phyloP scores from a whole-genome alignment of 2,888 invertebrate genomes.

The Synanthedon andrenaeformis region DNA sequence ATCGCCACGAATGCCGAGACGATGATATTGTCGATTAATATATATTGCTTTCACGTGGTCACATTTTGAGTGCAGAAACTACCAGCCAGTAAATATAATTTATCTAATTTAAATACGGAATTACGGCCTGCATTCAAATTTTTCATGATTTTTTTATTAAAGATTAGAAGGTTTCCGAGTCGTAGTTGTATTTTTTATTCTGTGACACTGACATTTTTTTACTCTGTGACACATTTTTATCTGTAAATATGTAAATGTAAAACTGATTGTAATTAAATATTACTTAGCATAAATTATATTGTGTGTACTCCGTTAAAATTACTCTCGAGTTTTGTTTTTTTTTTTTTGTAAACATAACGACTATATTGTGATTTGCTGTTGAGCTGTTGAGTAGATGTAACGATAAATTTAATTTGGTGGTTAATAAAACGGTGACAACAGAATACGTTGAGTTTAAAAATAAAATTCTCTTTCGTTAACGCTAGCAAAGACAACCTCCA shows the following conservation, averaged over 20 bases:
- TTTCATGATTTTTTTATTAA: no score
- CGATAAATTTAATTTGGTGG: constrained; percentile 2
- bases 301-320: constrained; percentile 5
- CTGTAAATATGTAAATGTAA: constrained; percentile 54
- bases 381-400: not conserved
- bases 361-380: not conserved
- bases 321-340: not conserved
- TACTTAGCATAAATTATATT: constrained; percentile 16
- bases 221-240: constrained; percentile 30
- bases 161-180: no score
- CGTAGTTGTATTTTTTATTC: constrained; percentile 21
- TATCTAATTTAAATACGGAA: no score
- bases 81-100: no score
- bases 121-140: no score
- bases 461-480: no score
- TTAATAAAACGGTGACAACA: constrained; percentile 2
- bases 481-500: no score
- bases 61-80: no score
- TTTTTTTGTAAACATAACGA: not conserved
- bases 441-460: no score
- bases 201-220: constrained; percentile 22
- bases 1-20: no score
- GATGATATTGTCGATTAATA: no score
- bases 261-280: constrained; percentile 35
- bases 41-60: no score